A percentile compares a stretch with the other conserved stretches of the same genome.
Evolutionary conservation across 2,888 invertebrate genomes (phyloP).

Genomic region (Perizoma flavofasciatum): DNA sequence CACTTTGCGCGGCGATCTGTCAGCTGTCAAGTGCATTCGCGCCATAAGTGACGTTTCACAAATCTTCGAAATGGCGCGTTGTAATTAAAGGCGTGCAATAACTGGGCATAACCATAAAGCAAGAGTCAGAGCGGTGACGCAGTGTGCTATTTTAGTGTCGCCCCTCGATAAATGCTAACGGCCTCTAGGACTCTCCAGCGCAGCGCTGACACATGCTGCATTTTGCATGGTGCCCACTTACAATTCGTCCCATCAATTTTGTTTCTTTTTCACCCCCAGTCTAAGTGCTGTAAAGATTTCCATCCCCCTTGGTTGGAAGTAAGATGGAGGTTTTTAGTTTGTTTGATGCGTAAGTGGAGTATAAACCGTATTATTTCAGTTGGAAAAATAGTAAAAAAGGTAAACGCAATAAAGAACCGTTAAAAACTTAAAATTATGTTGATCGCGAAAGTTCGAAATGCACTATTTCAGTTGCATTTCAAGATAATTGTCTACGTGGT

Average conservation of each 20-base stretch:
- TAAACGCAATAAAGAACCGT: too few relatives aligned
- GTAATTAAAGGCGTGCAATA: constrained; percentile 79
- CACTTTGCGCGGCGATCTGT: constrained; percentile 54
- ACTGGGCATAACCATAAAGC: constrained; percentile 69
- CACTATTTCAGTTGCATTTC: too few relatives aligned
- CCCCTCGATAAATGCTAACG: constrained; percentile 82
- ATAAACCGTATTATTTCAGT: too few relatives aligned
- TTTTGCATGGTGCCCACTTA: constrained; percentile 27
- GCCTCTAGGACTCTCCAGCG: constrained; percentile 79
- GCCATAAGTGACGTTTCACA: constrained; percentile 75
- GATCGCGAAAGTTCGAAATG: too few relatives aligned
- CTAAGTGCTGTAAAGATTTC: too few relatives aligned
- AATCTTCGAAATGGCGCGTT: constrained; percentile 73
- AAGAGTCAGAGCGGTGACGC: constrained; percentile 72
- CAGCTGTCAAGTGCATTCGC: constrained; percentile 68
- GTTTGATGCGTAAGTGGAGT: too few relatives aligned
- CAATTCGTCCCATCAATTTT: constrained; percentile 8
- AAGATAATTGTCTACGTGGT: too few relatives aligned
- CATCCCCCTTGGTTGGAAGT: too few relatives aligned
- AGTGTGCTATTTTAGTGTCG: constrained; percentile 75
- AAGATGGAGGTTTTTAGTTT: too few relatives aligned
- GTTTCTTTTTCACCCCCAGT: constrained; percentile 18
- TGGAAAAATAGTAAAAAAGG: too few relatives aligned
- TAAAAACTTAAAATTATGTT: too few relatives aligned
- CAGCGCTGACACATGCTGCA: constrained; percentile 27